Conservation (phyloP, 2,888 invertebrate species). For the Lapara coniferarum region DNA sequence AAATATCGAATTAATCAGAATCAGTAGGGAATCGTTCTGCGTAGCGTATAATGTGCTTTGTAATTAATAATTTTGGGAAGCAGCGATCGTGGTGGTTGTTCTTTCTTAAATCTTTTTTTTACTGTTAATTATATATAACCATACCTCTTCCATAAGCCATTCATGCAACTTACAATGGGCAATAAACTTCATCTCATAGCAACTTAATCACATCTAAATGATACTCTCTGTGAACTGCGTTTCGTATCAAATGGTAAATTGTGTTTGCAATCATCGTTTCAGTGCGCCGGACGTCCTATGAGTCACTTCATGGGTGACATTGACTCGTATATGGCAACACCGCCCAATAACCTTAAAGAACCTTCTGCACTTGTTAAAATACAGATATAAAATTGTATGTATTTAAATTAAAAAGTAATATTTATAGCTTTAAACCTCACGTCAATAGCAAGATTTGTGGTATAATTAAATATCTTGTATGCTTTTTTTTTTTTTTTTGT, state of each 20-base stretch:
- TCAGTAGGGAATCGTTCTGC: too few relatives aligned
- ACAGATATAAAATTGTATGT: neutral
- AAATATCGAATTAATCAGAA: too few relatives aligned
- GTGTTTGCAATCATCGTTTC: conserved; percentile 19
- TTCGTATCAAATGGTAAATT: neutral
- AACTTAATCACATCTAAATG: neutral
- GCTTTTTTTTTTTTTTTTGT: too few relatives aligned
- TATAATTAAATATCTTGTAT: neutral
- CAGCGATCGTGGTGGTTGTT: too few relatives aligned
- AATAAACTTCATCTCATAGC: neutral
- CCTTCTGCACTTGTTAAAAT: neutral
- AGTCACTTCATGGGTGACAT: conserved; percentile 31
- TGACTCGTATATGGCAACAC: conserved; percentile 29
- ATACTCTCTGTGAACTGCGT: neutral
- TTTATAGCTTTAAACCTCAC: neutral
- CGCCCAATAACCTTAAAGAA: conserved; percentile 15
- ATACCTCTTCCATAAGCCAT: too few relatives aligned
- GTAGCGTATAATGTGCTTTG: too few relatives aligned
- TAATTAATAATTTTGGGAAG: too few relatives aligned
- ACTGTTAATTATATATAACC: too few relatives aligned
- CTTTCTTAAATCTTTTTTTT: too few relatives aligned
- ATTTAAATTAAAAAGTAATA: conserved; percentile 7
- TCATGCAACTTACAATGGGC: too few relatives aligned
- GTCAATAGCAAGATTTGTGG: neutral
- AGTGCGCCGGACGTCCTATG: conserved; percentile 15